A percentile compares a stretch with the other conserved stretches of the same genome.
These are phyloP conservation scores for Nesoenas mayeri DNA, from an alignment of 2,113 vertebrate genomes.

Conservation along the genomic window DNA sequence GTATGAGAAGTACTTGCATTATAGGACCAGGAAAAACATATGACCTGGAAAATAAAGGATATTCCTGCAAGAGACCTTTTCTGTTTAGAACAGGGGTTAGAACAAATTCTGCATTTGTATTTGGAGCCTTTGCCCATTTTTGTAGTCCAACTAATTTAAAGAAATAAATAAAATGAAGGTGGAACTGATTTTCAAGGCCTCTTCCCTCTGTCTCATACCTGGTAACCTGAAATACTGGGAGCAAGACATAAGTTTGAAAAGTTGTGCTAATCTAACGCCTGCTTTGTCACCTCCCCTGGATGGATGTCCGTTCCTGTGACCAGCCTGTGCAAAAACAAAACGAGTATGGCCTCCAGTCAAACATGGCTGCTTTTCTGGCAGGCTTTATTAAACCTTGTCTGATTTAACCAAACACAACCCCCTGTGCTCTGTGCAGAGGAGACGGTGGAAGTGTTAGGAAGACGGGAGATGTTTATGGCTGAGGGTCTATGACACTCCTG, in stretches of 20 bases:
- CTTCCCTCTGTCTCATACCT: rapidly evolving
- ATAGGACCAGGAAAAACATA: not conserved
- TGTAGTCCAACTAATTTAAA: not conserved
- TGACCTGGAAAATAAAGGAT: not conserved
- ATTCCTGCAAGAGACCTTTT: not conserved
- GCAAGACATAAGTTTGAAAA: rapidly evolving
- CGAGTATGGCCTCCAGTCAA: not conserved
- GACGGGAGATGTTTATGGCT: not conserved
- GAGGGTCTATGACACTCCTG: rapidly evolving
- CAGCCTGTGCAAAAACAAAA: not conserved
- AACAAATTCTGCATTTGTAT: not conserved
- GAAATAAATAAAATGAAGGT: not conserved
- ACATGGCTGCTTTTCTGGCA: not conserved
- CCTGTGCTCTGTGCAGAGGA: not conserved
- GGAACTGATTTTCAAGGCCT: not conserved
- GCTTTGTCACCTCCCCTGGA: not conserved
- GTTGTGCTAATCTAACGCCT: not conserved
- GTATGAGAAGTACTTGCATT: not conserved
- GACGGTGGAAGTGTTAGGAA: rapidly evolving
- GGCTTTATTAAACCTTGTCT: not conserved
- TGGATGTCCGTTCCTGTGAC: not conserved
- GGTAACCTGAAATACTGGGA: not conserved
- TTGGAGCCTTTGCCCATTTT: not conserved
- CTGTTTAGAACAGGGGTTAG: not conserved
- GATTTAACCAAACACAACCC: not conserved